These are phyloP conservation scores for Cariama cristata DNA, from an alignment of 2,113 vertebrate genomes.

Conservation along the genomic window DNA sequence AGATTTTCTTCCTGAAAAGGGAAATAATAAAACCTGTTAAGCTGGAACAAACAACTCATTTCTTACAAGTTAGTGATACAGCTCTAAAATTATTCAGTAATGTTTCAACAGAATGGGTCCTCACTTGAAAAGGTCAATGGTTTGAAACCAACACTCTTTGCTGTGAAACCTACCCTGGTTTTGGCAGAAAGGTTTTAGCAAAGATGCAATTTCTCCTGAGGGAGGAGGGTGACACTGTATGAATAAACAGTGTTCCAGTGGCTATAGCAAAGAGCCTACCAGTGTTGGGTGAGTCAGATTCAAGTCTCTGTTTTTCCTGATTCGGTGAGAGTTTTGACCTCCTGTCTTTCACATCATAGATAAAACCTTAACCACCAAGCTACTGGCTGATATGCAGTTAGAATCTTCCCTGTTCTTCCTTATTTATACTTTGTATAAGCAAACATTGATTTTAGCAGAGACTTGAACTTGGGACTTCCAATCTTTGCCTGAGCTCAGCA, in stretches of 20 bases:
- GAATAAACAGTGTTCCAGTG: not conserved
- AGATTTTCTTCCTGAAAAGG: not conserved
- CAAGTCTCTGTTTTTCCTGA: not conserved
- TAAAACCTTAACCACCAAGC: not conserved
- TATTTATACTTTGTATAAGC: not conserved
- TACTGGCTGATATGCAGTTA: not conserved
- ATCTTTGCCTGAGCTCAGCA: not conserved
- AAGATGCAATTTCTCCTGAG: not conserved
- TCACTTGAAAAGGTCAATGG: not conserved
- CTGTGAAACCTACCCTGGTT: not conserved
- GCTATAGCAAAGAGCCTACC: not conserved
- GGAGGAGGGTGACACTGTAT: not conserved
- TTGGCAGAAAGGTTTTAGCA: not conserved
- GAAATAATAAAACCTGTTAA: not conserved
- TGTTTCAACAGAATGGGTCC: not conserved
- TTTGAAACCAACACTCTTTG: not conserved
- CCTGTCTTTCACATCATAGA: not conserved
- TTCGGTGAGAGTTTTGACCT: not conserved
- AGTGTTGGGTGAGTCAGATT: not conserved
- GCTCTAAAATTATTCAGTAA: not conserved
- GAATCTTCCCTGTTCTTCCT: not conserved
- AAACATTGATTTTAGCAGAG: not conserved
- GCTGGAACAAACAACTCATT: not conserved
- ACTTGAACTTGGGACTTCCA: not conserved
- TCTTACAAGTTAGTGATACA: not conserved